These are phyloP conservation scores for Eidolon helvum DNA, from an alignment of 2,113 vertebrate species.

Conservation along the genomic window DNA sequence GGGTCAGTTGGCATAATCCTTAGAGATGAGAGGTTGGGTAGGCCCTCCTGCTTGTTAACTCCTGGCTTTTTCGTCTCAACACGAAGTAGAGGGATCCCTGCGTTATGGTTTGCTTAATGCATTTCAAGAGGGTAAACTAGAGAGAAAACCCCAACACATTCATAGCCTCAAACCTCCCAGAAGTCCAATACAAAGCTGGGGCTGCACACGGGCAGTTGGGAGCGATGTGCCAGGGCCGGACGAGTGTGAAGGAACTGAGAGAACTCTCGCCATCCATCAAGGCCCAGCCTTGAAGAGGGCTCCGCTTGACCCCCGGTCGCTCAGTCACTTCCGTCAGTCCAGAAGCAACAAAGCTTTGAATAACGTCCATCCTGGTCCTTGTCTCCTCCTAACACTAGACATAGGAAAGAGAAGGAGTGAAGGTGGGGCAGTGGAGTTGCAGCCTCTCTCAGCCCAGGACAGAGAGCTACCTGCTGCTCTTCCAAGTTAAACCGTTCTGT, in stretches of 20 bases:
- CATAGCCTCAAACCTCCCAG: neutral
- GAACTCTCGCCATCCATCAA: fast-evolving
- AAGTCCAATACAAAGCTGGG: neutral
- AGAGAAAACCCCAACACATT: neutral
- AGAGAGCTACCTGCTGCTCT: neutral
- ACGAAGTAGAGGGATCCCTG: neutral
- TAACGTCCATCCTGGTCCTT: neutral
- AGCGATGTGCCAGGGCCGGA: neutral
- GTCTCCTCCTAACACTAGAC: neutral
- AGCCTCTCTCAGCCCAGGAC: neutral
- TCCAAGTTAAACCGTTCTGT: too few relatives aligned
- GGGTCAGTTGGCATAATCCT: neutral
- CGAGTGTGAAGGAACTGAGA: neutral
- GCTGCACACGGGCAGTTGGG: neutral
- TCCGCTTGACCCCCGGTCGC: fast-evolving
- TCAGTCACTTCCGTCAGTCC: too few relatives aligned
- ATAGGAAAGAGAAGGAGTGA: too few relatives aligned
- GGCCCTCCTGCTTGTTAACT: neutral
- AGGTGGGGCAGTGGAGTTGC: neutral
- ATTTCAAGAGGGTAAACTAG: neutral
- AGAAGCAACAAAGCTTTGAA: neutral
- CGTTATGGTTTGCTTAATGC: neutral
- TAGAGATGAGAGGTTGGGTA: neutral
- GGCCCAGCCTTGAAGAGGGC: neutral
- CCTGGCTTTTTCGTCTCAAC: neutral